Evolutionary conservation across 1,140 invertebrate species (phyloP), one percentile per base, ranked within the genome.

Genomic region (Ips typographus): DNA sequence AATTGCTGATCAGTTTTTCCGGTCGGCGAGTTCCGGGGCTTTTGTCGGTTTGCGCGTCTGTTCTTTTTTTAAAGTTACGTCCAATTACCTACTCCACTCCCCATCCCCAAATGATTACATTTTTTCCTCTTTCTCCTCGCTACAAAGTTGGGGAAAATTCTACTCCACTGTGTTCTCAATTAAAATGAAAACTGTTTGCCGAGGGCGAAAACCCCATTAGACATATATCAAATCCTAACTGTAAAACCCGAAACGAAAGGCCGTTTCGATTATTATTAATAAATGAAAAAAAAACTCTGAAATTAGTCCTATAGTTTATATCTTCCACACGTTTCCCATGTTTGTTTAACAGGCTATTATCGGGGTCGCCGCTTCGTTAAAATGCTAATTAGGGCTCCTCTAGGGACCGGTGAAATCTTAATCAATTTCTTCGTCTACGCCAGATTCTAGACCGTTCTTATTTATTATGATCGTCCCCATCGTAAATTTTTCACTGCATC

Each of bases 1-100:
- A 77, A 77, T 77, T 77, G 75, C 75, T 77, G 76, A 77, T 77
- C 75, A 77, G 75, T 77, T 77, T 77, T 75, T 77, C 70, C 76
- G 76, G 76, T 73, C 70, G 72, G 63, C 62, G 73, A 77, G 68
- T 75, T 77, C 71, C 76, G 75, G 58, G 60, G 7, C 73, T 75
- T 75, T 76, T 76, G 72, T 73, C 55, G 62, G 73, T 70, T 74
- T 52, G 51, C 59, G 49, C 47, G 57, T 47, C 47, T 70, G 41
- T 64, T 67, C 68, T 65, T 73, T 74, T 22, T 73, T 67, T 70
- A 71, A 71, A 65, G 65, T 71, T 63, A 70, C 61, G 68, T 49
- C 61, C 68, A 70, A 70, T 70, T 70, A 70, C 38, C 22, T 7
- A 37, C 53, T 40, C 40, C 39, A 7, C 8, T 57, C 53, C 39